phyloP scores from a whole-genome alignment of 2,113 vertebrate genomes.

The Bolborhynchus lineola region DNA sequence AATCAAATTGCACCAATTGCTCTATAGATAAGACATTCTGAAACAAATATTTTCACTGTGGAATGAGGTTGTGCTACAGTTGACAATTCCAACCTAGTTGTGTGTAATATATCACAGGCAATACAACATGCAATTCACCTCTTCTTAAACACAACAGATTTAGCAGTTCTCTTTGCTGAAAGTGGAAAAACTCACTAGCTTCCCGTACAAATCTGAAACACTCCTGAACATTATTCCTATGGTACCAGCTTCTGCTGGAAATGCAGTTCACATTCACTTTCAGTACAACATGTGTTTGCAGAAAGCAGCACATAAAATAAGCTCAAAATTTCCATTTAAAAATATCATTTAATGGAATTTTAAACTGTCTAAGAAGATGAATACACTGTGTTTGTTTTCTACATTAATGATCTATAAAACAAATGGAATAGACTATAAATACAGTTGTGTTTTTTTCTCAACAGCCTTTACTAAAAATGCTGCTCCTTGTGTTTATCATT shows the following conservation, averaged over 20 bases:
- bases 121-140: background rate
- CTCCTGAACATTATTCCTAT: background rate
- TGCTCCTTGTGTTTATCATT: constrained; percentile 79
- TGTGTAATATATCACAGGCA: fast-evolving
- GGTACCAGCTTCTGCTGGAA: background rate
- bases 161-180: background rate
- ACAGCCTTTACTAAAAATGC: constrained; percentile 78
- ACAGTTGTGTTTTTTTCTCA: constrained; percentile 62
- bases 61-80: fast-evolving
- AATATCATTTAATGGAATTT: constrained; percentile 77
- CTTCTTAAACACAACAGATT: background rate
- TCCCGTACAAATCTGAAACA: background rate
- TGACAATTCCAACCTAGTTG: background rate
- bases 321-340: constrained; percentile 70
- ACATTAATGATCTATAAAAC: constrained; percentile 83
- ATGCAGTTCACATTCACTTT: background rate
- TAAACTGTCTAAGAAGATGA: constrained; percentile 72
- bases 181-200: background rate
- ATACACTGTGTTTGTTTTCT: constrained; percentile 75
- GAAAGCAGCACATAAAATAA: constrained; percentile 7
- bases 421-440: constrained; percentile 77
- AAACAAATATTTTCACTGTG: background rate
- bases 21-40: background rate
- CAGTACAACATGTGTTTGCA: background rate
- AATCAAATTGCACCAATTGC: background rate